Evolutionary conservation across 2,888 invertebrate species (phyloP).

Genomic region (Nycteola revayana): DNA sequence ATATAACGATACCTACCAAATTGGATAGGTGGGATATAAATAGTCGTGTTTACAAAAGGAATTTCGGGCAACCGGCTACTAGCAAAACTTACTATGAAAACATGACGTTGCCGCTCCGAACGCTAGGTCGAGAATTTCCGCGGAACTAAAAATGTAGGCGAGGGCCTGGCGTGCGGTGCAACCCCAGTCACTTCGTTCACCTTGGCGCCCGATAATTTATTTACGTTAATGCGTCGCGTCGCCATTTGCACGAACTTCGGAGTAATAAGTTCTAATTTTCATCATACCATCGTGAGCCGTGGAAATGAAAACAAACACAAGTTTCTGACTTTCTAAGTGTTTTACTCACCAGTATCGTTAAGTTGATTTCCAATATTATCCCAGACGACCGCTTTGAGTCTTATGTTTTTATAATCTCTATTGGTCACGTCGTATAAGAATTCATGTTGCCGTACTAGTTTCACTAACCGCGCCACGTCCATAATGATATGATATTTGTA

Average conservation of each 20-base stretch:
- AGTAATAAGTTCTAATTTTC: no score
- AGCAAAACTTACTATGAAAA: no score
- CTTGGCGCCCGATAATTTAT: no score
- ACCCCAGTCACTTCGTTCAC: background rate
- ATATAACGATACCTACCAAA: no score
- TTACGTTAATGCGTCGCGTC: conserved; percentile 7
- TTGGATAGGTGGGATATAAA: no score
- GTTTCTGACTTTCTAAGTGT: no score
- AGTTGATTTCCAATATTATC: conserved; percentile 26
- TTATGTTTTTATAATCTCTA: conserved; percentile 29
- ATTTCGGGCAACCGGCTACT: no score
- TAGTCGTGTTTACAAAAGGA: no score
- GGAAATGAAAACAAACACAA: no score
- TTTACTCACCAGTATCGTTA: conserved; percentile 29
- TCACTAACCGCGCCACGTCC: conserved; percentile 28
- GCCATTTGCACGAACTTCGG: background rate
- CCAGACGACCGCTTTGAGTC: conserved; percentile 27
- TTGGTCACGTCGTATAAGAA: conserved; percentile 28
- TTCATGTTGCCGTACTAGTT: conserved; percentile 22
- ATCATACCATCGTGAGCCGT: no score
- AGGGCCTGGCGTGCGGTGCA: conserved; percentile 1
- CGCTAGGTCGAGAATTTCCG: background rate
- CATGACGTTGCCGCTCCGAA: background rate
- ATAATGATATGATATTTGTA: conserved; percentile 4
- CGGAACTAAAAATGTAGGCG: no score